phyloP scores from a whole-genome alignment of 2,888 invertebrate species.

The Drosophila siamana region DNA sequence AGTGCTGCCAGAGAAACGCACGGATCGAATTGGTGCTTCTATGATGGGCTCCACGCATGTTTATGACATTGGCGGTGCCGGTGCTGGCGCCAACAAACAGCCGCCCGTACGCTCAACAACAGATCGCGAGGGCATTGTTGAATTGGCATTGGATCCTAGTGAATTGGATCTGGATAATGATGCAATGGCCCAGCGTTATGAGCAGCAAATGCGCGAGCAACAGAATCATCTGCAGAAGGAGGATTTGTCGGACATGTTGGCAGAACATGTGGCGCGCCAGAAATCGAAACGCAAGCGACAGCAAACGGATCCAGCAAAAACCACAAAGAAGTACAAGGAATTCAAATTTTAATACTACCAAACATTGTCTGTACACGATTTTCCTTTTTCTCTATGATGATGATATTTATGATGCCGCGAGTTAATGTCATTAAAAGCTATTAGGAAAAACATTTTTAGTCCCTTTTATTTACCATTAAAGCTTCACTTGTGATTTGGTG shows the following conservation, averaged over 20 bases:
- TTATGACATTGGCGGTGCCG: constrained; percentile 94
- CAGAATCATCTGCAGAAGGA: constrained; percentile 95
- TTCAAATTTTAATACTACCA: constrained; percentile 93
- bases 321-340: constrained; percentile 98
- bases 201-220: constrained; percentile 97
- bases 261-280: constrained; percentile 98
- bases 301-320: constrained; percentile 93
- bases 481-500: neutral
- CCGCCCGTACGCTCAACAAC: constrained; percentile 82
- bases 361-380: neutral
- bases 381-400: neutral
- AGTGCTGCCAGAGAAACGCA: constrained; percentile 96
- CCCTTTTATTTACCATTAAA: constrained; percentile 24
- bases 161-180: constrained; percentile 98
- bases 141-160: constrained; percentile 98
- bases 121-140: constrained; percentile 91
- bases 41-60: constrained; percentile 99
- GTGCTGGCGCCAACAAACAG: constrained; percentile 86
- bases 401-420: constrained; percentile 22
- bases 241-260: constrained; percentile 99
- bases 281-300: constrained; percentile 97
- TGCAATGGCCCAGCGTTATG: constrained; percentile 97
- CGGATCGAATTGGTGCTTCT: constrained; percentile 93
- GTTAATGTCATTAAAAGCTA: constrained; percentile 44
- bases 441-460: constrained; percentile 25